phyloP scores from a whole-genome alignment of 2,797 vertebrate genomes.

The Sylvia borin region DNA sequence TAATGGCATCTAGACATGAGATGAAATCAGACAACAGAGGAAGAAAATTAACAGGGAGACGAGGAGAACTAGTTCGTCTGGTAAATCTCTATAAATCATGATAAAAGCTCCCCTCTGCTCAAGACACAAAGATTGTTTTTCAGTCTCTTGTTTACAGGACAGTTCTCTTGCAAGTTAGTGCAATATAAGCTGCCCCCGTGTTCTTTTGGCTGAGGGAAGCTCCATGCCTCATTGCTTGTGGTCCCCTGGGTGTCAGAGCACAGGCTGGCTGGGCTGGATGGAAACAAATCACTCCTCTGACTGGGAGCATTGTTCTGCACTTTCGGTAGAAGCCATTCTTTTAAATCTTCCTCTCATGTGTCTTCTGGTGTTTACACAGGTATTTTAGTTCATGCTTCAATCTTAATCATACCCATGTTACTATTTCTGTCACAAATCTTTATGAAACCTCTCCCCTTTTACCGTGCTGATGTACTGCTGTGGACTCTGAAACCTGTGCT shows the following conservation, averaged over 20 bases:
- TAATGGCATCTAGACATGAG: background rate
- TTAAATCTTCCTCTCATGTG: background rate
- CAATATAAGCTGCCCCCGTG: rapidly evolving
- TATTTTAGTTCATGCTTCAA: background rate
- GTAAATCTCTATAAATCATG: background rate
- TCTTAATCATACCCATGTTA: background rate
- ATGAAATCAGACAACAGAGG: background rate
- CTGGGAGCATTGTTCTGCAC: background rate
- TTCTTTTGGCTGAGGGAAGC: background rate
- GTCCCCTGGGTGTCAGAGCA: background rate
- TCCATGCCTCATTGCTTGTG: rapidly evolving
- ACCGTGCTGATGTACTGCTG: background rate
- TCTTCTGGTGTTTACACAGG: background rate
- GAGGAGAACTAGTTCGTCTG: background rate
- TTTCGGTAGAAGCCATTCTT: background rate
- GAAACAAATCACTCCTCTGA: background rate
- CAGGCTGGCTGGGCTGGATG: background rate
- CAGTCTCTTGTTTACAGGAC: background rate
- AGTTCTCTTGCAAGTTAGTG: background rate
- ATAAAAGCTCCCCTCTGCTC: background rate
- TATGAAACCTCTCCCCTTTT: background rate
- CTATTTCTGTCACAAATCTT: background rate
- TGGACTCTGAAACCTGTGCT: background rate
- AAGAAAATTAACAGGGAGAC: background rate
- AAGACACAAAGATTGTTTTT: background rate